These are phyloP conservation scores for Drosophila kanapiae DNA, from an alignment of 1,140 invertebrate genomes.

Conservation along the genomic window DNA sequence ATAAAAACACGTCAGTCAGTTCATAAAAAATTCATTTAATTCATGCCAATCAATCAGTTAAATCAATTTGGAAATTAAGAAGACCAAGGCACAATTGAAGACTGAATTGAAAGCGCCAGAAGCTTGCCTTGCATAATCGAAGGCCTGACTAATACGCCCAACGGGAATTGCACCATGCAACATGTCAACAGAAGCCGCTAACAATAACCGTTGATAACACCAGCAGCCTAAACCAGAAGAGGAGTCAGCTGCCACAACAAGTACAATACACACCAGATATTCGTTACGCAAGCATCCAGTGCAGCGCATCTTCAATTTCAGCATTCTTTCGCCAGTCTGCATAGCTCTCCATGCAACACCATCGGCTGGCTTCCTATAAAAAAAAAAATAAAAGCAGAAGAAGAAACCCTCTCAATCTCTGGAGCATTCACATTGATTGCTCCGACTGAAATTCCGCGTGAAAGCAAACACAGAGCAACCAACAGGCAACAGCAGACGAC, in stretches of 20 bases:
- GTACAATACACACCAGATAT: conserved; percentile 11
- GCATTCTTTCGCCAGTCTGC: conserved; percentile 73
- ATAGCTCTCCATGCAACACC: conserved; percentile 32
- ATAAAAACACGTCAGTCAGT: neutral
- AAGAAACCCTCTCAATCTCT: conserved; percentile 11
- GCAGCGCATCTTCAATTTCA: conserved; percentile 75
- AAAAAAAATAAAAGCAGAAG: neutral
- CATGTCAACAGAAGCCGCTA: conserved; percentile 50
- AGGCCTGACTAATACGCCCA: conserved; percentile 6
- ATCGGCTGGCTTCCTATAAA: neutral
- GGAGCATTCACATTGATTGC: conserved; percentile 51
- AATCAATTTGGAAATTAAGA: neutral
- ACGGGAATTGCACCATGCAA: neutral
- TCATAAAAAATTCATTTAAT: neutral
- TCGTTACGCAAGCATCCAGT: conserved; percentile 45
- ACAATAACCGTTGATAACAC: conserved; percentile 53
- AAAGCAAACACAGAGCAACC: conserved; percentile 33
- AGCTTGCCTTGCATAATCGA: neutral
- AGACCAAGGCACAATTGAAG: no score
- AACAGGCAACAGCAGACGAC: conserved; percentile 5
- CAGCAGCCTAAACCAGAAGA: conserved; percentile 13
- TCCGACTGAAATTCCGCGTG: conserved; percentile 43
- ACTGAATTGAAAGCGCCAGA: no score
- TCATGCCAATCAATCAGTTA: neutral
- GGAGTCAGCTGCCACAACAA: conserved; percentile 24